Conservation (phyloP, 2,888 invertebrate genomes). For the Sarcophaga carnaria region DNA sequence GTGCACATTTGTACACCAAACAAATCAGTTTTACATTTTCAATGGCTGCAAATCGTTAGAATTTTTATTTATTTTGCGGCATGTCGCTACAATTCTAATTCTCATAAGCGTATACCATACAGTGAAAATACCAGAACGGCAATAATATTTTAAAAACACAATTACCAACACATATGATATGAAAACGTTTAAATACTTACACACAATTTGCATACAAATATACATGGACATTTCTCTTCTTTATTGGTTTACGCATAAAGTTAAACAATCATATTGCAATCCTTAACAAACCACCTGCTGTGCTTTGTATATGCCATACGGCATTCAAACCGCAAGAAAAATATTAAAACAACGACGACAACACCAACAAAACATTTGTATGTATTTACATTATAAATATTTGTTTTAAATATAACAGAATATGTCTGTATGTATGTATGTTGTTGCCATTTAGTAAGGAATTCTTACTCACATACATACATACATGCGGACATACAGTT, state of each 20-base stretch:
- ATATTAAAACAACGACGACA: constrained; percentile 9
- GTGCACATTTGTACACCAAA: no score
- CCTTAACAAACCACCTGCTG: constrained; percentile 53
- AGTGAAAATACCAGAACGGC: constrained; percentile 1
- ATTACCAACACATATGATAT: background rate
- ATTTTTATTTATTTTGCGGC: background rate
- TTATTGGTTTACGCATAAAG: constrained; percentile 62
- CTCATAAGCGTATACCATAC: background rate
- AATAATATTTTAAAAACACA: background rate
- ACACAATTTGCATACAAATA: constrained; percentile 2
- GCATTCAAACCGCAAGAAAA: constrained; percentile 21
- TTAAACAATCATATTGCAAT: constrained; percentile 60
- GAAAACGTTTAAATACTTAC: constrained; percentile 40
- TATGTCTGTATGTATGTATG: background rate
- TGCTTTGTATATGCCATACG: constrained; percentile 47
- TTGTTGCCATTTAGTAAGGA: background rate
- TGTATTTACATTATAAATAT: background rate
- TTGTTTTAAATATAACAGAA: background rate
- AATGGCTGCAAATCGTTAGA: background rate
- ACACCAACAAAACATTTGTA: background rate
- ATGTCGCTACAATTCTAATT: constrained; percentile 7
- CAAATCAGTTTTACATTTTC: no score
- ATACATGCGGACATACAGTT: background rate
- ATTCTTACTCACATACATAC: background rate
- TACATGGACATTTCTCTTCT: constrained; percentile 44